These are phyloP conservation scores for Tetrax tetrax DNA, from an alignment of 2,113 vertebrate genomes.

Conservation along the genomic window DNA sequence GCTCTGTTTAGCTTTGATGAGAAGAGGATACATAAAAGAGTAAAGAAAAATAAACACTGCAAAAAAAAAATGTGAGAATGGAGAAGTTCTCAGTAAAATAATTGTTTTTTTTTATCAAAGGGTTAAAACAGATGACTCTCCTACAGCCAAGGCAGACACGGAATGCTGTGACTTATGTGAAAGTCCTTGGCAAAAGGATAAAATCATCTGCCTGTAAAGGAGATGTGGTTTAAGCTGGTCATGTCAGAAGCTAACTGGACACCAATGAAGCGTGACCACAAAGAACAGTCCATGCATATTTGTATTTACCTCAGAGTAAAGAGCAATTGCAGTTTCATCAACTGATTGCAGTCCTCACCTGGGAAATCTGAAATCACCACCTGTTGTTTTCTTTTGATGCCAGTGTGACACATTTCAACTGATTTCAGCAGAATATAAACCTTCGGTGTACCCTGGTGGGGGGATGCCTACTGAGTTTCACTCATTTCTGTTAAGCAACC, in stretches of 20 bases:
- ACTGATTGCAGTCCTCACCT: slow-evolving; percentile 59
- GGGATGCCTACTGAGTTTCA: neutral
- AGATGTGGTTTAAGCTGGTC: slow-evolving; percentile 23
- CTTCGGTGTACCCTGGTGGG: neutral
- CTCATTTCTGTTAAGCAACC: slow-evolving; percentile 36
- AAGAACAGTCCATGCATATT: slow-evolving; percentile 39
- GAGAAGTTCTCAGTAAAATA: neutral
- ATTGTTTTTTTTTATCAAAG: neutral
- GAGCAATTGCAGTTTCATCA: slow-evolving; percentile 55
- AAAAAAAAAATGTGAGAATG: neutral
- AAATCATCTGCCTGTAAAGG: slow-evolving; percentile 44
- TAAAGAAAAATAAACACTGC: neutral
- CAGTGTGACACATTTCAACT: slow-evolving; percentile 41
- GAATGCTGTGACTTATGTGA: slow-evolving; percentile 13
- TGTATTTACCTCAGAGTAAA: slow-evolving; percentile 31
- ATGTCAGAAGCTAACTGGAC: slow-evolving; percentile 34
- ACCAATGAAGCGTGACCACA: slow-evolving; percentile 2
- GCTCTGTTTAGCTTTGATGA: neutral
- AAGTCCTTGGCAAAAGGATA: slow-evolving; percentile 60
- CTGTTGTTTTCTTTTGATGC: slow-evolving; percentile 68
- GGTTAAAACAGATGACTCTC: slow-evolving; percentile 23
- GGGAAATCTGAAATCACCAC: slow-evolving; percentile 73
- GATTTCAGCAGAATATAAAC: slow-evolving; percentile 59
- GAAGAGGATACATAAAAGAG: neutral
- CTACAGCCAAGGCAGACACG: neutral